phyloP scores from a whole-genome alignment of 1,140 invertebrate species.

The Charaxes varanes region DNA sequence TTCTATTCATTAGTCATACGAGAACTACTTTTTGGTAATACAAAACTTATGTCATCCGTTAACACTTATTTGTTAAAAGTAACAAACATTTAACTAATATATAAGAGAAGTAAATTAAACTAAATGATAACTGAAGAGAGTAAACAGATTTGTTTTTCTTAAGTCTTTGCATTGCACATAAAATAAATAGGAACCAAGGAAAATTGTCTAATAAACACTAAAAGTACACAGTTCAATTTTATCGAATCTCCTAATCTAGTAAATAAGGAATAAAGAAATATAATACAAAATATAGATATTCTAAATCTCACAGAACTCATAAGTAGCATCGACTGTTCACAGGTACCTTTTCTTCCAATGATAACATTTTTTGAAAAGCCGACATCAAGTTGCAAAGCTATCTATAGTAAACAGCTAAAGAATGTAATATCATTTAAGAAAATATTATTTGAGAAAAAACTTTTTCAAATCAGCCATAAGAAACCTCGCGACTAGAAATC shows the following conservation, averaged over 20 bases:
- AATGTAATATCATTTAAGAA: conserved; percentile 65
- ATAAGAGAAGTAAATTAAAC: conserved; percentile 23
- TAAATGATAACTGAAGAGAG: conserved; percentile 44
- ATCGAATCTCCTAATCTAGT: conserved; percentile 40
- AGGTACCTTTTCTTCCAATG: conserved; percentile 66
- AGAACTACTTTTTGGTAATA: conserved; percentile 53
- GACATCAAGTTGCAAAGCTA: conserved; percentile 70
- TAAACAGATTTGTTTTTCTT: conserved; percentile 37
- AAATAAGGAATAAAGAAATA: conserved; percentile 40
- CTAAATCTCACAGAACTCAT: conserved; percentile 59
- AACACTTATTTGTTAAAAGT: conserved; percentile 44
- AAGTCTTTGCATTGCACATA: conserved; percentile 45
- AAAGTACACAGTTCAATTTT: conserved; percentile 18
- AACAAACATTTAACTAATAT: conserved; percentile 26
- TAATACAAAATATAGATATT: conserved; percentile 36
- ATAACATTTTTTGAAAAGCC: conserved; percentile 69
- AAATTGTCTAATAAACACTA: conserved; percentile 11
- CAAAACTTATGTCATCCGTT: conserved; percentile 44
- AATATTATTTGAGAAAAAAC: conserved; percentile 51
- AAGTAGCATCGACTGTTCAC: conserved; percentile 64
- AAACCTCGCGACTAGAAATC: conserved; percentile 38
- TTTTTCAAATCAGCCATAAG: conserved; percentile 47
- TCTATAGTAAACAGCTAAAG: conserved; percentile 62
- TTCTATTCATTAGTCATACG: conserved; percentile 67
- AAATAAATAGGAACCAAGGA: conserved; percentile 32